phyloP scores from a whole-genome alignment of 1,140 invertebrate genomes.

The Leptinotarsa texana region DNA sequence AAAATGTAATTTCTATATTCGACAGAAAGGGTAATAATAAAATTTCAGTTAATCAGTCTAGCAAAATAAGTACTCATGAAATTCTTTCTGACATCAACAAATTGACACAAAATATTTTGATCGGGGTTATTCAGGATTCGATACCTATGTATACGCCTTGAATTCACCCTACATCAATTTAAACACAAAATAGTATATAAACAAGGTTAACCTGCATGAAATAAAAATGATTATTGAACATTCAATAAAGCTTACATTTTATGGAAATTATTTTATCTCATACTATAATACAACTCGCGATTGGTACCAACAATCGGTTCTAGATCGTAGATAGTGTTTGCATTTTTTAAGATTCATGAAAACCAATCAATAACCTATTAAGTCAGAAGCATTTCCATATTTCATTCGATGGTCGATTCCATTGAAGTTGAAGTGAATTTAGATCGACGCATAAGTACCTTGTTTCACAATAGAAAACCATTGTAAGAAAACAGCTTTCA shows the following conservation, averaged over 20 bases:
- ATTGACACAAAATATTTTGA: no score
- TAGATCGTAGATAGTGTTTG: constrained; percentile 3
- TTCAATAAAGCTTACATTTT: constrained; percentile 11
- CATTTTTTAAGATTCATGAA: background rate
- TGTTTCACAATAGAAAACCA: background rate
- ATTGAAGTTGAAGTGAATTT: background rate
- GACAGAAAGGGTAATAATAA: no score
- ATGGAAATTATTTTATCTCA: constrained; percentile 13
- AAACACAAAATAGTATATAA: no score
- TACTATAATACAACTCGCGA: constrained; percentile 8
- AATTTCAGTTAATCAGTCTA: no score
- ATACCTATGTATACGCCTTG: no score
- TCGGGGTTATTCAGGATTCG: no score
- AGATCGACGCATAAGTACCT: constrained; percentile 1
- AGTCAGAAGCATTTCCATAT: background rate
- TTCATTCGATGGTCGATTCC: constrained; percentile 3
- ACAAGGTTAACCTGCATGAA: background rate
- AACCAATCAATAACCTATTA: background rate
- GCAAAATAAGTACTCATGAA: no score
- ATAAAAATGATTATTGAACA: constrained; percentile 1
- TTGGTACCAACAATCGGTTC: constrained; percentile 12
- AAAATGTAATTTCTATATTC: no score
- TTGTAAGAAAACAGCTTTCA: constrained; percentile 1
- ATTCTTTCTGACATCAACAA: no score
- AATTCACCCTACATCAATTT: no score